Evolutionary conservation across 2,888 invertebrate species (phyloP), one percentile per base, ranked within the genome.

Genomic region (Sminthurinus aureus): DNA sequence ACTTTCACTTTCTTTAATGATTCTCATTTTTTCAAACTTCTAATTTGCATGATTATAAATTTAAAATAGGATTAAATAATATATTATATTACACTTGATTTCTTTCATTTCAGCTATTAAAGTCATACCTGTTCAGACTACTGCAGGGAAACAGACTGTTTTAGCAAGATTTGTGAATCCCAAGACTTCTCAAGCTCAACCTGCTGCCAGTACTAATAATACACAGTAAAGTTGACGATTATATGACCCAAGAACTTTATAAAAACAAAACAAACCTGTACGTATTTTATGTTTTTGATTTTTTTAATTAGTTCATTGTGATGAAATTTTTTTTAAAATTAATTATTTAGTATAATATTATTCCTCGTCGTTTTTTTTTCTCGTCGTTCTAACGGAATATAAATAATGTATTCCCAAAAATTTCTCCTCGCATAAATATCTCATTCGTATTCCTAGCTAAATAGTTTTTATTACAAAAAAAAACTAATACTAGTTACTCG

Each of bases 121-220:
- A 85, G 84, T 87, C 22, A 86, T 88, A 79, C 87, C 88, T 52
- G 84, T 87, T 51, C 81, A 79, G 12, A n/a, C 71, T 15, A 15
- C 77, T 15, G 78, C 78, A 22, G 86, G 87, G n/a, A 86, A 87
- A 51, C 85, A 86, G 73, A 87, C 87, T 3, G 85, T 87, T 13
- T 75, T 88, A 24, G 87, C 87, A 52, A 79, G 86, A 75, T 85
- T 88, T 67, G 85, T 88, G 13, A 80, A 84, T 51, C 86, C 87
- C 12, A 75, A 64, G 18, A 78, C 84, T 22, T 24, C 82, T 9
- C 20, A 52, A 3, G 15, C 81, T 24, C 22, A 75, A 51, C 38
- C 69, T 52, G 22, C 24, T 13, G 26, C 71, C 0, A 52, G 15
- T 52, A 8, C 71, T 71, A 15, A 8, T 24, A 71, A 26, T 71